A percentile compares a stretch with the other conserved stretches of the same genome.
phyloP scores from a whole-genome alignment of 1,140 invertebrate species.

The Pseudachorutes palmiensis region DNA sequence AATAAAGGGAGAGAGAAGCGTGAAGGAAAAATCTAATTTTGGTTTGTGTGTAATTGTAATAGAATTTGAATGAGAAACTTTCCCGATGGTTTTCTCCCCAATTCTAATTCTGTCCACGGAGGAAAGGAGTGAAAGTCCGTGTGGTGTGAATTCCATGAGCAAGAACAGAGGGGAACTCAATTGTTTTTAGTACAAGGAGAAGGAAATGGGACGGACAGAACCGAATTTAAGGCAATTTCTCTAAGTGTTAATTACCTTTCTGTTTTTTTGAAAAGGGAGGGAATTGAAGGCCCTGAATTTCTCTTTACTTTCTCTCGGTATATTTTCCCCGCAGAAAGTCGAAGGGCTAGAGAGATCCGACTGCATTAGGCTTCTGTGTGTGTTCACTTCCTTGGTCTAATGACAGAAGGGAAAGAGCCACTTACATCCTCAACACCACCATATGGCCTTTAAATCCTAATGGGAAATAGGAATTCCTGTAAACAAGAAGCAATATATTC shows the following conservation, averaged over 20 bases:
- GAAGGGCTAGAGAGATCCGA: too few species aligned
- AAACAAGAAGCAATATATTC: background rate
- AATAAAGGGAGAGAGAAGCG: too few species aligned
- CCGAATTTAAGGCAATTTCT: constrained; percentile 22
- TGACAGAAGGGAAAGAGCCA: background rate
- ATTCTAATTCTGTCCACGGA: background rate
- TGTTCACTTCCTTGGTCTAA: background rate
- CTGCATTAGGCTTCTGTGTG: background rate
- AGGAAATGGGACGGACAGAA: background rate
- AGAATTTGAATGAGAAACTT: background rate
- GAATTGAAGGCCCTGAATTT: background rate
- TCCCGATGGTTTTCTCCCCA: background rate
- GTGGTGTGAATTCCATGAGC: background rate
- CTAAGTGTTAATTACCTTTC: constrained; percentile 29
- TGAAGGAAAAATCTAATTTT: constrained; percentile 1
- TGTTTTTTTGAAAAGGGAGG: background rate
- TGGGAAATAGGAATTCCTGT: constrained; percentile 14
- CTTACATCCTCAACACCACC: background rate
- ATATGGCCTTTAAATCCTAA: constrained; percentile 27
- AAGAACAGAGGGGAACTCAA: background rate
- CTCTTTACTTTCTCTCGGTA: background rate
- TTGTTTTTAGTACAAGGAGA: background rate
- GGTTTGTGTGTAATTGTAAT: background rate
- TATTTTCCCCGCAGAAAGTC: background rate
- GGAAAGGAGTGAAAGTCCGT: background rate